These are phyloP conservation scores for Zele albiditarsus DNA, from an alignment of 2,888 invertebrate genomes.

Conservation along the genomic window DNA sequence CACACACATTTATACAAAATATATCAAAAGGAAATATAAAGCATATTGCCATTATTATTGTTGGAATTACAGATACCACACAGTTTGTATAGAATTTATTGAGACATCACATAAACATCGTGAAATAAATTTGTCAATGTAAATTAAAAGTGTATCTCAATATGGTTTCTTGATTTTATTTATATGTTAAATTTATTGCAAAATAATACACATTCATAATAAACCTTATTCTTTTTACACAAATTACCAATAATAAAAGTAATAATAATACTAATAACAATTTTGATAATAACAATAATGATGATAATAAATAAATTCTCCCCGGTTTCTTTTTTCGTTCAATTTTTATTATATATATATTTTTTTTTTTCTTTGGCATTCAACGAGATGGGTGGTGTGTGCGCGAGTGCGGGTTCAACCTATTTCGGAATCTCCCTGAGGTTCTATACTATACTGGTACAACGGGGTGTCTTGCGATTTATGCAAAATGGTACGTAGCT, in stretches of 20 bases:
- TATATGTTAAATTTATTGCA: too few relatives aligned
- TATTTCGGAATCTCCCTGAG: constrained; percentile 68
- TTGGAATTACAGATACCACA: constrained; percentile 44
- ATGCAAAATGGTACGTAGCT: constrained; percentile 71
- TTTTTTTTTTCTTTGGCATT: constrained; percentile 51
- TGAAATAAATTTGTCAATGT: neutral
- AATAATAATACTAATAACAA: neutral
- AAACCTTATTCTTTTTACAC: too few relatives aligned
- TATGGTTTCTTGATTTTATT: too few relatives aligned
- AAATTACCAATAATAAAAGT: too few relatives aligned
- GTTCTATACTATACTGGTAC: constrained; percentile 54
- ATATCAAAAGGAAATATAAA: constrained; percentile 44
- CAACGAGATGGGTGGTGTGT: constrained; percentile 51
- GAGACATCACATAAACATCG: neutral
- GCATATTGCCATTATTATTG: constrained; percentile 66
- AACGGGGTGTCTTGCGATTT: constrained; percentile 71
- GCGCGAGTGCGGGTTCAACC: constrained; percentile 57
- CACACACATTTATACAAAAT: neutral
- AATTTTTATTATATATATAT: constrained; percentile 19
- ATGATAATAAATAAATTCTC: neutral
- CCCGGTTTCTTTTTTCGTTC: neutral
- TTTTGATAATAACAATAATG: neutral
- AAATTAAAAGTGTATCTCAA: neutral
- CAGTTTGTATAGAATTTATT: neutral
- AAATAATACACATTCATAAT: too few relatives aligned